Base-by-base conservation (phyloP, 37 sponge, comb jelly and placozoan species). In the Lycopodina hypogea region DNA sequence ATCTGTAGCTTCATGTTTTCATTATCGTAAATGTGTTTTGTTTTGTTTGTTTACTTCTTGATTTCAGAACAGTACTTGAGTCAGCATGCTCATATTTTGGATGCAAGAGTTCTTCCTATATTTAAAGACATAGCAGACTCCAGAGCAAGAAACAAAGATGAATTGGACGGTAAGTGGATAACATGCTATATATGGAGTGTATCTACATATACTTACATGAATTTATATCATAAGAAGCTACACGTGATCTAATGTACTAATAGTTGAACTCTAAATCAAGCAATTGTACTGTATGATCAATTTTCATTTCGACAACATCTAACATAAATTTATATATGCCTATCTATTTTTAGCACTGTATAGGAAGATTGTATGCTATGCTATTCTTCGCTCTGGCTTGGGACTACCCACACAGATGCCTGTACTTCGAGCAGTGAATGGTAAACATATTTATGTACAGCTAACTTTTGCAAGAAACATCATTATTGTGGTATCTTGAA, bases 381-480 rank as follows among this genome's bases (percentile, higher is more conserved):
- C 92, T 23, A 83, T 99, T 29, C 84, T 99, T 34, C 61, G 82
- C 51, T 99, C 99, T 68, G 96, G 96, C 19, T 94, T 99, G 33
- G 99, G 99, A 0, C 93, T 94, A 2, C 90, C 99, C 18, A 96
- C 94, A 61, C 96, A 99, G 79, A 93, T 99, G 58, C 74, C 84
- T 38, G 97, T 96, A 34, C 90, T 96, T 60, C 91, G 95, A 61
- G 99, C 96, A 67, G 90, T 95, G 8, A 95, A 94, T 45, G 94
- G 94, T 90, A 79, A 77, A 37, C n/a, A 53, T 23, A 22, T 50
- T 15, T 55, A 24, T 2, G 2, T 34, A 12, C 62, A n/a, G 26
- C n/a, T n/a, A n/a, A n/a, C n/a, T n/a, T n/a, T n/a, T n/a, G n/a
- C n/a, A n/a, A n/a, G n/a, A n/a, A n/a, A n/a, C n/a, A n/a, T n/a